Conservation (phyloP, 2,888 invertebrate genomes). For the Tupiocoris notatus region DNA sequence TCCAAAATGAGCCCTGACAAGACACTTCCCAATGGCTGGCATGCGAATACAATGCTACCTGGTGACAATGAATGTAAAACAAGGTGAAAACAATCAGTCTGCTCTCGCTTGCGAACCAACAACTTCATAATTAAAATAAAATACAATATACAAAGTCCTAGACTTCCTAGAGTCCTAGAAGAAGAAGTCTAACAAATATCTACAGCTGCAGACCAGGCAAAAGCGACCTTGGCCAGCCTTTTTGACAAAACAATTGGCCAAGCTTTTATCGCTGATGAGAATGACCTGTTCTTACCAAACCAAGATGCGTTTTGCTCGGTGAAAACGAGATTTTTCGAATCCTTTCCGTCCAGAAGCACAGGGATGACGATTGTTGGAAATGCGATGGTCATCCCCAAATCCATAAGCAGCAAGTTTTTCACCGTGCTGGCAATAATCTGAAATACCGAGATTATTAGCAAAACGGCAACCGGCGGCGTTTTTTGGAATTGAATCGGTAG, state of each 20-base stretch:
- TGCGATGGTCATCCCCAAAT: slow-evolving; percentile 61
- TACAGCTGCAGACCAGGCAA: too few relatives aligned
- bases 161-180: too few relatives aligned
- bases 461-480: not conserved
- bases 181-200: too few relatives aligned
- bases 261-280: too few relatives aligned
- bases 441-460: too few relatives aligned
- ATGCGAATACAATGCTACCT: slow-evolving; percentile 61
- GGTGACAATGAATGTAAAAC: slow-evolving; percentile 44
- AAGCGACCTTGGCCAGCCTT: too few relatives aligned
- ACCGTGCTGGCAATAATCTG: slow-evolving; percentile 61
- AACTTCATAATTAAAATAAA: too few relatives aligned
- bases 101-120: too few relatives aligned
- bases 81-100: too few relatives aligned
- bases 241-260: too few relatives aligned
- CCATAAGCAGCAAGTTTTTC: slow-evolving; percentile 59
- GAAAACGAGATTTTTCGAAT: slow-evolving; percentile 56
- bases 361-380: slow-evolving; percentile 63
- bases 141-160: too few relatives aligned
- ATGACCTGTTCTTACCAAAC: too few relatives aligned
- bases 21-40: slow-evolving; percentile 61
- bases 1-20: slow-evolving; percentile 61
- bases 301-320: slow-evolving; percentile 60
- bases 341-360: slow-evolving; percentile 58
- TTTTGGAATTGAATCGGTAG: not conserved